Evolutionary conservation across 2,888 invertebrate species (phyloP).

Genomic region (Helobdella robusta): DNA sequence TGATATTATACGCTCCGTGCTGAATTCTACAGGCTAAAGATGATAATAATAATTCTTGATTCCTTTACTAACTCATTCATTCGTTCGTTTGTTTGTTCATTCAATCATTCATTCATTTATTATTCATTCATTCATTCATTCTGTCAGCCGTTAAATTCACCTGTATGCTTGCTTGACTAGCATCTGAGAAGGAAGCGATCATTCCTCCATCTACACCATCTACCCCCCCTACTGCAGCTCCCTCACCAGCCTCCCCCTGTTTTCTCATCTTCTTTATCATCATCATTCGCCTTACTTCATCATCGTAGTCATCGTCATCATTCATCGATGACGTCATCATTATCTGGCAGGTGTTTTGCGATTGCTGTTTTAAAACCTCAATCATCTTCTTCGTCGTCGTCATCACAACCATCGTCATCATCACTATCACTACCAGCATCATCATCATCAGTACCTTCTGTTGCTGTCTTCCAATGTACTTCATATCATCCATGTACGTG

Average conservation of each 20-base stretch:
- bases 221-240: too few species aligned
- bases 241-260: slow-evolving; percentile 22
- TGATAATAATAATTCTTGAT: background rate
- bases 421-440: too few species aligned
- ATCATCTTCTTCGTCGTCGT: too few species aligned
- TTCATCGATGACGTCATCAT: background rate
- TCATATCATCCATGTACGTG: slow-evolving; percentile 17
- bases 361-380: background rate
- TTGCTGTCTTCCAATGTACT: slow-evolving; percentile 16
- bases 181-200: slow-evolving; percentile 26
- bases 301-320: slow-evolving; percentile 5
- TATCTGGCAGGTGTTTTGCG: too few species aligned
- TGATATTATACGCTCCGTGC: slow-evolving; percentile 15
- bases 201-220: too few species aligned
- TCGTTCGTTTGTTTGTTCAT: background rate
- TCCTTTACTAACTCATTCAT: background rate
- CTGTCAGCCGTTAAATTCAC: background rate
- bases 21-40: slow-evolving; percentile 15
- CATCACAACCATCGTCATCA: too few species aligned
- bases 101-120: too few species aligned
- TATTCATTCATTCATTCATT: too few species aligned
- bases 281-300: slow-evolving; percentile 16
- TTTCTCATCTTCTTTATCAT: slow-evolving; percentile 18
- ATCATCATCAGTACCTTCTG: background rate
- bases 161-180: slow-evolving; percentile 23